Percentiles rank a stretch among this genome's conserved stretches.
Evolutionary conservation across 2,888 invertebrate species (phyloP).

Genomic region (Yponomeuta malinellus): DNA sequence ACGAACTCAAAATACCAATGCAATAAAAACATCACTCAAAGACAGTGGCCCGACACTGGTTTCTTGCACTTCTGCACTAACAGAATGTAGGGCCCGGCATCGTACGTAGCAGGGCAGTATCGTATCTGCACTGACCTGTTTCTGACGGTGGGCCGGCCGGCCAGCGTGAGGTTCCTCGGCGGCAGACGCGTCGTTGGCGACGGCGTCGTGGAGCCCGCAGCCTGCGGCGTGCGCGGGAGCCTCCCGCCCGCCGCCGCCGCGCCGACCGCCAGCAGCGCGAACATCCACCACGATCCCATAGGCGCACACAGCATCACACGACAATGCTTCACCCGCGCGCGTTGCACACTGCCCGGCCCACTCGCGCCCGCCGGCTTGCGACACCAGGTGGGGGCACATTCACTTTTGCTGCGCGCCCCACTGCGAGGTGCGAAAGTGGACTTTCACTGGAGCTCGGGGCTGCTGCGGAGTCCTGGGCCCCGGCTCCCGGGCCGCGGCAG

Average conservation of each 20-base stretch:
- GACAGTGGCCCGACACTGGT: too few species aligned
- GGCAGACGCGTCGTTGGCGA: slow-evolving; percentile 73
- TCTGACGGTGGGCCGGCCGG: slow-evolving; percentile 59
- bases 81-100: too few species aligned
- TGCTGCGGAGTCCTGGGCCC: slow-evolving; percentile 15
- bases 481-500: background rate
- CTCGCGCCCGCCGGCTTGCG: background rate
- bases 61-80: too few species aligned
- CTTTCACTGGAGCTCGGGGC: slow-evolving; percentile 46
- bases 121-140: slow-evolving; percentile 56
- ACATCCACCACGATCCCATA: slow-evolving; percentile 50
- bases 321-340: slow-evolving; percentile 6
- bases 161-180: slow-evolving; percentile 63
- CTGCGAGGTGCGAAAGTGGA: slow-evolving; percentile 59
- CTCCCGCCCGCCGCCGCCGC: slow-evolving; percentile 62
- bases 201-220: slow-evolving; percentile 74
- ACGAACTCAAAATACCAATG: too few species aligned
- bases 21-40: too few species aligned
- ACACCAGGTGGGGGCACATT: slow-evolving; percentile 35
- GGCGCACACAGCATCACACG: slow-evolving; percentile 7
- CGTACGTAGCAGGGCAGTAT: background rate
- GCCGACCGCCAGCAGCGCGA: slow-evolving; percentile 54
- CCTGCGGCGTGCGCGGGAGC: slow-evolving; percentile 59
- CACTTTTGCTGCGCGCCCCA: slow-evolving; percentile 57
- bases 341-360: slow-evolving; percentile 13